Conservation (phyloP, 2,888 invertebrate genomes). For the Caenorhabditis uteleia region DNA sequence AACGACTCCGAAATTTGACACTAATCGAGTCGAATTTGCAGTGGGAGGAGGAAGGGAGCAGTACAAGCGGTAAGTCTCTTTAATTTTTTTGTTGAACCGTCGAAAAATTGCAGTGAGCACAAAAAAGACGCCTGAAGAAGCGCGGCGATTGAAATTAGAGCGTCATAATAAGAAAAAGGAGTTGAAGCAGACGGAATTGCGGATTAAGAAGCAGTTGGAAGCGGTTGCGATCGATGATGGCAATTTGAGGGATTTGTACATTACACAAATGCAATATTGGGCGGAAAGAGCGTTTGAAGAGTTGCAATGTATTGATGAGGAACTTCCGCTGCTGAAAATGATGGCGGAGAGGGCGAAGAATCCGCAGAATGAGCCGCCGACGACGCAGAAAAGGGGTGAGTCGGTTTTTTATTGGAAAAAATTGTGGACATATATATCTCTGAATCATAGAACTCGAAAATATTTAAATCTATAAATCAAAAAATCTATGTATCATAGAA, state of each 20-base stretch:
- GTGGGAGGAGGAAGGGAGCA: constrained; percentile 43
- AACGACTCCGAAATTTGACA: constrained; percentile 43
- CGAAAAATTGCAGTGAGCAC: too few relatives aligned
- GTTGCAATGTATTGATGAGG: constrained; percentile 56
- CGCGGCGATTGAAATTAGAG: constrained; percentile 26
- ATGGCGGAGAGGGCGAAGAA: constrained; percentile 27
- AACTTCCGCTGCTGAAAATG: constrained; percentile 44
- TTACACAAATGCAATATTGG: constrained; percentile 56
- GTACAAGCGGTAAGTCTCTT: background rate
- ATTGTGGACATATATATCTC: too few relatives aligned
- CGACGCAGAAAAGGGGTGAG: background rate
- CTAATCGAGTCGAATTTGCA: constrained; percentile 48
- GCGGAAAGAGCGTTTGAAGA: constrained; percentile 49
- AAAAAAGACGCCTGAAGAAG: constrained; percentile 17
- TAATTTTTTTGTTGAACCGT: too few relatives aligned
- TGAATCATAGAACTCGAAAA: too few relatives aligned
- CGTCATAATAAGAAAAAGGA: constrained; percentile 33
- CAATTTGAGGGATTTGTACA: constrained; percentile 47
- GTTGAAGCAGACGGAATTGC: constrained; percentile 14
- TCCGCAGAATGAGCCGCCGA: constrained; percentile 4
- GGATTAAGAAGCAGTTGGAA: constrained; percentile 18
- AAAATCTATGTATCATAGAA: too few relatives aligned
- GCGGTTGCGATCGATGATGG: constrained; percentile 36
- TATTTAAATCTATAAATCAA: too few relatives aligned
- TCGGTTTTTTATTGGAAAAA: background rate